Percentiles rank a stretch among this genome's conserved stretches.
Evolutionary conservation across 2,888 invertebrate genomes (phyloP).

Genomic region (Nipponacmea schrenckii): DNA sequence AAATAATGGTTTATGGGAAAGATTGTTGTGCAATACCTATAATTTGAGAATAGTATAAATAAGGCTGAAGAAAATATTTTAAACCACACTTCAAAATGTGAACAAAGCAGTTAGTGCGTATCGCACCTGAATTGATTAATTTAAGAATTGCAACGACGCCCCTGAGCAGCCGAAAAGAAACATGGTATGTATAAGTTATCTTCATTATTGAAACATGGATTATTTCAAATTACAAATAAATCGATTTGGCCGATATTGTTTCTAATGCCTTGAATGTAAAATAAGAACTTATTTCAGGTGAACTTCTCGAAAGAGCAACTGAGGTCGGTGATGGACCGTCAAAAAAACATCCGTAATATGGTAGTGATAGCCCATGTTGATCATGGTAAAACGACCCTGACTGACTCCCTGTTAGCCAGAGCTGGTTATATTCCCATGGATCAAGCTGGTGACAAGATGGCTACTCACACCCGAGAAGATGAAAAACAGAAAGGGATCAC

Average conservation of each 20-base stretch:
- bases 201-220: background rate
- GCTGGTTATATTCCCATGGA: slow-evolving; percentile 99
- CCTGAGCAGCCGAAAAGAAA: slow-evolving; percentile 11
- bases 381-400: slow-evolving; percentile 99
- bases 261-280: no score
- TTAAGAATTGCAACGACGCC: slow-evolving; percentile 10
- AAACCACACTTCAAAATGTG: slow-evolving; percentile 13
- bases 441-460: slow-evolving; percentile 98
- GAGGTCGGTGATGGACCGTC: slow-evolving; percentile 99
- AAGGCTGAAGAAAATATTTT: no score
- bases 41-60: no score
- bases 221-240: no score
- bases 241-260: no score
- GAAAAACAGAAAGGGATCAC: slow-evolving; percentile 99
- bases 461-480: slow-evolving; percentile 99
- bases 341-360: slow-evolving; percentile 99
- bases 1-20: background rate
- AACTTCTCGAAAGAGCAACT: slow-evolving; percentile 99
- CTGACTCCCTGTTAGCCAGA: slow-evolving; percentile 98
- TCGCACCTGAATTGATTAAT: slow-evolving; percentile 12
- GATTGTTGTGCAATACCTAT: background rate
- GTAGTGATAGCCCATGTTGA: slow-evolving; percentile 99
- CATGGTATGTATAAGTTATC: slow-evolving; percentile 16
- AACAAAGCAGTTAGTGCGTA: slow-evolving; percentile 5
- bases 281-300: slow-evolving; percentile 76